These are phyloP conservation scores for Nephrocerus scutellatus DNA, from an alignment of 2,888 invertebrate species.

Conservation along the genomic window DNA sequence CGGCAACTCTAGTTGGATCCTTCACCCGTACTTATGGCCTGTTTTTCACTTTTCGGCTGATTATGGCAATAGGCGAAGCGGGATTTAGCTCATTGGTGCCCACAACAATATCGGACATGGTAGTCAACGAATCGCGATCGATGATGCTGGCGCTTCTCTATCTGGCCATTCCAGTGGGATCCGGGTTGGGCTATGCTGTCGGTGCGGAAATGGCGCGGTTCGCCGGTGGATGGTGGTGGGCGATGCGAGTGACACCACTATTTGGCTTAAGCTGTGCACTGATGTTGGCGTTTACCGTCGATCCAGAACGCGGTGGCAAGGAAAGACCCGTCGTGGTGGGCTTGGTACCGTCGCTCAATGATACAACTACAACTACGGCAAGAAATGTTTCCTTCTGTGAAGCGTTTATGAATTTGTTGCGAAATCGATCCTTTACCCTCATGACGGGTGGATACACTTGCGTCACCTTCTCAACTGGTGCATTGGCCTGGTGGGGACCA, in stretches of 20 bases:
- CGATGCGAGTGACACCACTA: constrained; percentile 10
- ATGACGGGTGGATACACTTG: constrained; percentile 16
- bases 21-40: constrained; percentile 6
- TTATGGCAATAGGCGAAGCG: constrained; percentile 15
- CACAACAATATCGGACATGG: constrained; percentile 15
- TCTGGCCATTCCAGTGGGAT: constrained; percentile 13
- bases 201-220: constrained; percentile 1
- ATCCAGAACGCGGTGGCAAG: constrained; percentile 15
- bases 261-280: constrained; percentile 1
- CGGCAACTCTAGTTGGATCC: constrained; percentile 10
- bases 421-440: constrained; percentile 11
- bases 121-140: constrained; percentile 6
- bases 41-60: constrained; percentile 8
- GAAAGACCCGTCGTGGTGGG: constrained; percentile 16
- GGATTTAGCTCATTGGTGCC: constrained; percentile 15
- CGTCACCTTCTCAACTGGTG: constrained; percentile 12
- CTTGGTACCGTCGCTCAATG: background rate
- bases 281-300: constrained; percentile 9
- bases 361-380: background rate
- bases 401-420: background rate
- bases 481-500: constrained; percentile 17
- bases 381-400: too few species aligned
- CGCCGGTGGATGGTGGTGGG: constrained; percentile 14
- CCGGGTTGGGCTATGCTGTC: constrained; percentile 10
- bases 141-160: constrained; percentile 11